Percentiles rank a stretch among this genome's conserved stretches.
Conservation (phyloP, 2,113 vertebrate genomes). For the Girardinichthys multiradiatus region DNA sequence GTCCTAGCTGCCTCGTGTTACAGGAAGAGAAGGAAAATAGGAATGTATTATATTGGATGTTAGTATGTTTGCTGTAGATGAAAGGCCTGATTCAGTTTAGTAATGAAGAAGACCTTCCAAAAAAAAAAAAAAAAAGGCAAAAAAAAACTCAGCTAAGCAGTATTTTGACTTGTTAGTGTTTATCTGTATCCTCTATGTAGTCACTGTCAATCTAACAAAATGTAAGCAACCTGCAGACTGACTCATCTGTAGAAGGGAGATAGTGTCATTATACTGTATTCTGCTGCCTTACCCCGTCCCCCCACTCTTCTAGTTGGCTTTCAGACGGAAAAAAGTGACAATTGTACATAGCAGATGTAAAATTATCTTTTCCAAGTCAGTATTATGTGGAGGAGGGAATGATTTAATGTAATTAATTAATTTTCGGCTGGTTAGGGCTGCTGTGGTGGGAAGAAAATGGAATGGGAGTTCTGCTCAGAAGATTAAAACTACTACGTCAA, state of each 20-base stretch:
- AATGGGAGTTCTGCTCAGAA: not conserved
- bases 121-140: constrained; percentile 40
- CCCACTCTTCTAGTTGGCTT: constrained; percentile 41
- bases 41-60: constrained; percentile 84
- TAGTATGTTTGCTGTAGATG: constrained; percentile 78
- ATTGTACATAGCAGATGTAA: constrained; percentile 72
- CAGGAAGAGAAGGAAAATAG: constrained; percentile 69
- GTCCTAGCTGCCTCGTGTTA: constrained; percentile 63
- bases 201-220: constrained; percentile 76
- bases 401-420: constrained; percentile 2
- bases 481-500: not conserved
- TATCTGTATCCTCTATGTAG: constrained; percentile 79
- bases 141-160: constrained; percentile 66
- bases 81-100: constrained; percentile 74
- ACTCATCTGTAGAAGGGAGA: constrained; percentile 69
- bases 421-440: constrained; percentile 4
- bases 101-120: constrained; percentile 65
- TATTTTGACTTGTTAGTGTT: constrained; percentile 80
- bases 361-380: constrained; percentile 67
- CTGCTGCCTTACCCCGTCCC: constrained; percentile 78
- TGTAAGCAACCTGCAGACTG: constrained; percentile 73
- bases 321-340: constrained; percentile 37
- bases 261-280: constrained; percentile 71
- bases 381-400: constrained; percentile 54
- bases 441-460: not conserved